These are phyloP conservation scores for Carduelis carduelis DNA, from an alignment of 2,797 vertebrate genomes.

Conservation along the genomic window DNA sequence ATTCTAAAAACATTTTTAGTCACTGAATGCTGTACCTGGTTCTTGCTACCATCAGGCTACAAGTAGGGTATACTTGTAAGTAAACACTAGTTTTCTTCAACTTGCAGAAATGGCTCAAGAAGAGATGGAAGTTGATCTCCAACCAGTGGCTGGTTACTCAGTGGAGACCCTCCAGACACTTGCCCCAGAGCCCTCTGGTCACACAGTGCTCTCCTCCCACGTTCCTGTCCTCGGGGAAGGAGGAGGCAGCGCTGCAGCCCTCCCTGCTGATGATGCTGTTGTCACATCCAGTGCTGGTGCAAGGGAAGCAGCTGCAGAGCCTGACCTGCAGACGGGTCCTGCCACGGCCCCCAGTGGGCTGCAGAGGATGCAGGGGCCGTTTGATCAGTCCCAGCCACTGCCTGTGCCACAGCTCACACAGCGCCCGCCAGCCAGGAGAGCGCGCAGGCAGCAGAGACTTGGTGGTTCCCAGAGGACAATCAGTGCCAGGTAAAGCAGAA, in stretches of 20 bases:
- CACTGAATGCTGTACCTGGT: not conserved
- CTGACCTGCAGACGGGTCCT: rapidly evolving
- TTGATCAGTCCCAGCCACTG: not conserved
- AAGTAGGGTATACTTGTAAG: not conserved
- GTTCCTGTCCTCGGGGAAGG: not conserved
- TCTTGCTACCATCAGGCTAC: not conserved
- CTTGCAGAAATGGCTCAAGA: slow-evolving; percentile 77
- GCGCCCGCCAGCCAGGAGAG: not conserved
- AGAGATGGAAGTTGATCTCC: slow-evolving; percentile 86
- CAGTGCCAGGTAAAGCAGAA: slow-evolving; percentile 62
- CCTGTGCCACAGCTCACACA: not conserved
- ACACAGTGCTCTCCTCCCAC: rapidly evolving
- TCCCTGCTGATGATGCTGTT: not conserved
- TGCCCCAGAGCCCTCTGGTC: not conserved
- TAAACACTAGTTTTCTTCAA: not conserved
- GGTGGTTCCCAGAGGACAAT: slow-evolving; percentile 63
- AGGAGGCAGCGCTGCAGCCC: not conserved
- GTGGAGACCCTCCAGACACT: not conserved
- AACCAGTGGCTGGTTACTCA: not conserved
- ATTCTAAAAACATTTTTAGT: not conserved
- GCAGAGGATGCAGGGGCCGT: slow-evolving; percentile 48
- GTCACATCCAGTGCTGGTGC: not conserved
- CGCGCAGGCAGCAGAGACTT: slow-evolving; percentile 11
- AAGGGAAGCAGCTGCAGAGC: not conserved
- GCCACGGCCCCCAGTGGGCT: not conserved